Base-by-base conservation (phyloP, 2,113 vertebrate genomes). In the Macquaria australasica region DNA sequence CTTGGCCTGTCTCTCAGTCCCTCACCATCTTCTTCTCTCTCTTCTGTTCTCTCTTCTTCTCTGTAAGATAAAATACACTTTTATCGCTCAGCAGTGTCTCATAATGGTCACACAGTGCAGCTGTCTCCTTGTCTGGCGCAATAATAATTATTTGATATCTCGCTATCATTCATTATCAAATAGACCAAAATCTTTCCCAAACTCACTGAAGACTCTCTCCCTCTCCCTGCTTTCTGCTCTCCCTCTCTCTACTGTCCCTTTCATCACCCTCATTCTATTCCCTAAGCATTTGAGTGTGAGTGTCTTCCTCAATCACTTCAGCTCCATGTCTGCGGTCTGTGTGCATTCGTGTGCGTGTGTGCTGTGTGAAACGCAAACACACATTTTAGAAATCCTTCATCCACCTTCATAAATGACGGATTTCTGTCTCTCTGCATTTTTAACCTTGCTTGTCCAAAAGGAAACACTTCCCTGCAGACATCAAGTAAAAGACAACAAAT, bases 161-260 rank as follows among this genome's bases (percentile, higher is more conserved):
- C 67, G 80, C 81, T 68, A 84, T 87, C 83, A 75, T 86, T 88
- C 82, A 88, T 91, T 84, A 87, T 87, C 82, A 85, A 89, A 87
- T 51, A 83, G 83, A 90, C 53, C 71, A 62, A 87, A 88, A 78
- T 77, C 70, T 75, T 66, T 81, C 58, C 77, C 77, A 84, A 82
- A 67, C 81, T 82, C 67, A 62, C 64, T 41, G 1, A 55, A 62
- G 79, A 58, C 62, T 41, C 69, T 64, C 14, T 71, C 60, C 66
- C 73, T 70, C 74, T 68, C 20, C 28, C 60, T 25, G 68, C 39
- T 34, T 28, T 60, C 43, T 82, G 53, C 67, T 70, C 69, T 25
- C 16, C 59, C 18, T 69, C 31, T 84, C 62, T 45, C 82, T 45
- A 4, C 79, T 71, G 70, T 80, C 51, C 63, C 86, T 81, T 84